phyloP scores from a whole-genome alignment of 2,888 invertebrate genomes.

The Drosophila merina region DNA sequence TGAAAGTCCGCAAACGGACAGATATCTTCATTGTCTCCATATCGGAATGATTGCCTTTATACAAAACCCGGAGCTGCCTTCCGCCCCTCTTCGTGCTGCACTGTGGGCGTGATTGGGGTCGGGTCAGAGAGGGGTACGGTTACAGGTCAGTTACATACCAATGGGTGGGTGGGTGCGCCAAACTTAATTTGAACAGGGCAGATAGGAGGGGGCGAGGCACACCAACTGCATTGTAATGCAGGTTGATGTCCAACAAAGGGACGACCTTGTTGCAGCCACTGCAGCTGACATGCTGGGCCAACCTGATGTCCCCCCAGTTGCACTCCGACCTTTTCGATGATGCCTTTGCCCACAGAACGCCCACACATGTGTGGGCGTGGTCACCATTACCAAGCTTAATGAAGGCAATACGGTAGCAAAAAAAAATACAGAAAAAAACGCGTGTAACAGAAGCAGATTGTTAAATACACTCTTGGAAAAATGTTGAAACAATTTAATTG shows the following conservation, averaged over 20 bases:
- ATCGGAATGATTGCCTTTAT: background rate
- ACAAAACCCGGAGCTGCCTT: background rate
- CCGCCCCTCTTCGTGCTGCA: constrained; percentile 10
- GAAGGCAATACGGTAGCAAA: background rate
- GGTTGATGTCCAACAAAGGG: constrained; percentile 27
- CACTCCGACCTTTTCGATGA: background rate
- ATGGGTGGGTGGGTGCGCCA: constrained; percentile 24
- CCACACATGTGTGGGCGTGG: constrained; percentile 20
- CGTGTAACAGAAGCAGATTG: background rate
- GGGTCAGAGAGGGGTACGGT: constrained; percentile 26
- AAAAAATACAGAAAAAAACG: background rate
- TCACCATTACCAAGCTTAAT: constrained; percentile 34
- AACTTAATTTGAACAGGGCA: constrained; percentile 18
- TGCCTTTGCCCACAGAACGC: background rate
- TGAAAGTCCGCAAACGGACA: constrained; percentile 14
- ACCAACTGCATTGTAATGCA: constrained; percentile 35
- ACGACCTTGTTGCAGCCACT: constrained; percentile 16
- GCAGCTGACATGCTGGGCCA: constrained; percentile 35
- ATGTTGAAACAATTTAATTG: background rate
- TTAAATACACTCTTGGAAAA: background rate
- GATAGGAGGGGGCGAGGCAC: background rate
- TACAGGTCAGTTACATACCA: constrained; percentile 25
- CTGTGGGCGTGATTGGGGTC: constrained; percentile 26
- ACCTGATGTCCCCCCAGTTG: constrained; percentile 8
- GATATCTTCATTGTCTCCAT: constrained; percentile 16